These are phyloP conservation scores for Operophtera brumata DNA, from an alignment of 2,888 invertebrate species.

Conservation along the genomic window DNA sequence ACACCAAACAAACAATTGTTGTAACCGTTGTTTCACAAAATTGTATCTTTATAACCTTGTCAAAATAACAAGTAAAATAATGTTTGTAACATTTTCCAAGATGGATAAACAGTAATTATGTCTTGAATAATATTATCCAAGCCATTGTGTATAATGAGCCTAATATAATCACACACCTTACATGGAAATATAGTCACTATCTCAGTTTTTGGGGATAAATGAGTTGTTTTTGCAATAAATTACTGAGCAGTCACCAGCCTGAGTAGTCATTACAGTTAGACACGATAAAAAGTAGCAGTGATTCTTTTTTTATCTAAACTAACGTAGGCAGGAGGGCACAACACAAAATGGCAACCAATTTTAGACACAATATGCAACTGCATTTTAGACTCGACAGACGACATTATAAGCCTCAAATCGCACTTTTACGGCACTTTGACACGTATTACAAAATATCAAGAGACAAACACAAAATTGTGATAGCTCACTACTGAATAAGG, in stretches of 20 bases:
- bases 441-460: conserved; percentile 53
- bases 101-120: conserved; percentile 38
- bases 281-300: conserved; percentile 55
- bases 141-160: conserved; percentile 22
- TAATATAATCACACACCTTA: conserved; percentile 12
- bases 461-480: conserved; percentile 50
- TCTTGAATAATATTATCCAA: conserved; percentile 38
- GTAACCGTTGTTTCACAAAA: neutral
- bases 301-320: conserved; percentile 75
- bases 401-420: conserved; percentile 41
- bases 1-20: neutral
- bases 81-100: conserved; percentile 22
- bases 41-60: neutral
- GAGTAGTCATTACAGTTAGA: conserved; percentile 49
- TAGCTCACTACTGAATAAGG: conserved; percentile 50
- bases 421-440: conserved; percentile 43
- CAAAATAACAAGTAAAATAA: neutral
- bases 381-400: conserved; percentile 56
- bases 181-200: conserved; percentile 17
- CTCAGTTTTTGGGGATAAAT: conserved; percentile 17
- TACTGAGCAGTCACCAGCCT: conserved; percentile 32
- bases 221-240: conserved; percentile 25
- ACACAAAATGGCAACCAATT: conserved; percentile 79
- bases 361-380: conserved; percentile 74
- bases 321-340: conserved; percentile 73